Evolutionary conservation across 1,140 invertebrate species (phyloP).

Genomic region (Diabrotica virgifera): DNA sequence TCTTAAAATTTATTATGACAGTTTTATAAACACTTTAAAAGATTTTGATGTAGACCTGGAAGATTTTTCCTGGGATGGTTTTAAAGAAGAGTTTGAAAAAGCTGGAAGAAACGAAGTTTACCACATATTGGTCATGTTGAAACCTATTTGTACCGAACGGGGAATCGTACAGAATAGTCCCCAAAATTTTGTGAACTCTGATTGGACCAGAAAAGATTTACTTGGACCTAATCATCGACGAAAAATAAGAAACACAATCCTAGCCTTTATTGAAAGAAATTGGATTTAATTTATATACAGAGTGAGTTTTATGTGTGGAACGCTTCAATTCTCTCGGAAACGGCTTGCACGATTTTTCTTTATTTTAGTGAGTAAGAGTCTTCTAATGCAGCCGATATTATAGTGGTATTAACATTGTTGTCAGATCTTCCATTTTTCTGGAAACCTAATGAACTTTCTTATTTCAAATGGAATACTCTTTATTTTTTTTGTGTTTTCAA

Average conservation of each 20-base stretch:
- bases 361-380: too few relatives aligned
- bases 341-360: too few relatives aligned
- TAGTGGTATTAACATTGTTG: too few relatives aligned
- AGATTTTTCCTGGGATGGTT: slow-evolving; percentile 39
- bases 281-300: slow-evolving; percentile 33
- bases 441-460: too few relatives aligned
- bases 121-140: slow-evolving; percentile 45
- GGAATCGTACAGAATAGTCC: slow-evolving; percentile 43
- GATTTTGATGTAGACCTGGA: slow-evolving; percentile 38
- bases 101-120: slow-evolving; percentile 42
- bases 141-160: slow-evolving; percentile 46
- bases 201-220: slow-evolving; percentile 45
- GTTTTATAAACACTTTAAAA: slow-evolving; percentile 46
- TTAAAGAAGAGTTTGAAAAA: slow-evolving; percentile 39
- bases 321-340: too few relatives aligned
- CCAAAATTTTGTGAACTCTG: slow-evolving; percentile 42
- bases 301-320: too few relatives aligned
- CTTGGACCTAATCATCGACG: slow-evolving; percentile 40
- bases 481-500: too few relatives aligned
- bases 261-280: slow-evolving; percentile 38
- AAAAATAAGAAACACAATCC: slow-evolving; percentile 43
- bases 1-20: slow-evolving; percentile 53
- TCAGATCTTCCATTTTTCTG: too few relatives aligned
- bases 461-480: too few relatives aligned
- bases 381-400: too few relatives aligned